These are phyloP conservation scores for Pycnomerus fuliginosus DNA, from an alignment of 2,888 invertebrate genomes.

Conservation along the genomic window DNA sequence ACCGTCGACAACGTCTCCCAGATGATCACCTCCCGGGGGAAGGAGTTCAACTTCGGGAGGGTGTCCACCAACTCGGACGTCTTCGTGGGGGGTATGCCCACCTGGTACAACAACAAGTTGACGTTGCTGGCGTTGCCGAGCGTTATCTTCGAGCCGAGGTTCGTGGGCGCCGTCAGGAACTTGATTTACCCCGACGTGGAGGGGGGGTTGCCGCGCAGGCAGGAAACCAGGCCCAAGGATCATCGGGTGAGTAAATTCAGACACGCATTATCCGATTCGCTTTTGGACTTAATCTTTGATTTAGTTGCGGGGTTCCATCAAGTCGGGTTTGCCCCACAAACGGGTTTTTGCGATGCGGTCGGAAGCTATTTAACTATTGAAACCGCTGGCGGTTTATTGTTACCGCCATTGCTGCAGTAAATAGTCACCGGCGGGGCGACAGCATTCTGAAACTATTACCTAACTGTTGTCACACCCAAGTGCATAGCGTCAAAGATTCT, in stretches of 20 bases:
- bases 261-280: no score
- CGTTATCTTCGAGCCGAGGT: conserved; percentile 90
- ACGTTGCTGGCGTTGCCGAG: conserved; percentile 83
- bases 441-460: no score
- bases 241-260: conserved; percentile 69
- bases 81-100: conserved; percentile 95
- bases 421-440: no score
- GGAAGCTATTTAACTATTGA: no score
- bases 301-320: no score
- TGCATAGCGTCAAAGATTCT: no score
- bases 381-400: no score
- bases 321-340: no score
- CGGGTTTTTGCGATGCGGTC: no score
- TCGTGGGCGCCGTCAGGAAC: conserved; percentile 88
- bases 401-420: no score
- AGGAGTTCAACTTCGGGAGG: conserved; percentile 87
- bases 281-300: no score
- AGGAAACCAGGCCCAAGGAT: conserved; percentile 83
- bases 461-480: no score
- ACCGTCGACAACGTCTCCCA: conserved; percentile 83
- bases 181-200: conserved; percentile 86
- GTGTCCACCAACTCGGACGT: conserved; percentile 88
- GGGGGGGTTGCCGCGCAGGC: conserved; percentile 73
- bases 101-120: conserved; percentile 86
- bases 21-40: conserved; percentile 78